Base-by-base conservation (phyloP, 1,140 invertebrate species). In the Heliconius nattereri region DNA sequence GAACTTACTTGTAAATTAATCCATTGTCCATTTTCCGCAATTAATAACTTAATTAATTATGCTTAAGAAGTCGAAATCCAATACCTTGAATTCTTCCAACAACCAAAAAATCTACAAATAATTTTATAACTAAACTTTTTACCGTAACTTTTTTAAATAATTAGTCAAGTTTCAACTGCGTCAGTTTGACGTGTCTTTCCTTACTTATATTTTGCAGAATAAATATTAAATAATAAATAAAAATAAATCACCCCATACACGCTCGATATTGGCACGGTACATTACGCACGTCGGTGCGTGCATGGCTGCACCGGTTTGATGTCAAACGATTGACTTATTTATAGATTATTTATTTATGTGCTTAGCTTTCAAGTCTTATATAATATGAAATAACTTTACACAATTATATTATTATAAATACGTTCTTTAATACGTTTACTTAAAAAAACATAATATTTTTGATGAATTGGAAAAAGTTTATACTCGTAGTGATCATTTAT, bases 241-340 rank as follows among this genome's bases (percentile, higher is more conserved):
- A 71, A 76, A 76, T 37, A 70, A 35, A 79, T 26, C 78, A 75
- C 16, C 71, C 77, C 54, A 26, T 81, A 81, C 76, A 40, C 35
- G 16, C 29, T 78, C 32, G 7, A 70, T 70, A 79, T 82, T 82
- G 78, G 78, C 81, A 79, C 78, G 78, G 71, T 79, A 66, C 81
- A 82, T 82, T 77, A 82, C 78, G 78, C 78, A 75, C 29, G 78
- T 52, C 23, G 60, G 60, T 49, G 75, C 57, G 71, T 76, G 52
- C 71, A 79, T 77, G 70, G 72, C 78, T 78, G 66, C 80, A 54
- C 26, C 57, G 72, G 71, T 79, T 54, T 82, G 81, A 77, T 75
- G 81, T 82, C 81, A 78, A 71, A 72, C 57, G 52, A 75, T 37
- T 76, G 70, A 57, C 66, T 57, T 76, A 80, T 74, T 76, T 74